Evolutionary conservation across 2,888 invertebrate genomes (phyloP), one percentile per base, ranked within the genome.

Genomic region (Drosophila nigricruria): DNA sequence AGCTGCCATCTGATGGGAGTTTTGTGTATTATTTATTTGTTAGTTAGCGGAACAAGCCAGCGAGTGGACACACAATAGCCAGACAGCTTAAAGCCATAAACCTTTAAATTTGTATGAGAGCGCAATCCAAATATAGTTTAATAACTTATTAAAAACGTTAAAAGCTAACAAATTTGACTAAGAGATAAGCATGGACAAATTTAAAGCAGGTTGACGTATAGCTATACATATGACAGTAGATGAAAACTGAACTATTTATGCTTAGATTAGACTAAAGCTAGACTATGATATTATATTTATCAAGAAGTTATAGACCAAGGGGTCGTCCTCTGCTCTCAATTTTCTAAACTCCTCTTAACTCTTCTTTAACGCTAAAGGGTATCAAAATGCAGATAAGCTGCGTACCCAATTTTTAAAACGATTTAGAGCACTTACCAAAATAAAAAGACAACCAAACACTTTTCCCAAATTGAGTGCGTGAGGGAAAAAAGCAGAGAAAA

Each of bases 391-490:
- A 81, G 84, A 86, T 85, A 85, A 82, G 82, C 77, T 42, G 57
- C 57, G 32, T 63, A 74, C 70, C 76, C 72, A 82, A 70, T 84
- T 82, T 87, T 84, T 66, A 70, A 81, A 87, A 75, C 73, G 76
- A 87, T 82, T 87, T 81, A 53, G 66, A 66, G 50, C 79, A 83
- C 67, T 83, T 81, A 52, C 64, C 73, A 65, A 59, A 65, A 81
- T 65, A 77, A 70, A 77, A 63, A 75, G 67, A 50, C 45, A 60
- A 18, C 49, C 25, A 61, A 64, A 79, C 67, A 71, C 73, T 72
- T 57, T 72, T 12, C 30, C 49, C 59, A 78, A 83, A 82, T 83
- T 78, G 80, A 83, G 76, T 78, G 80, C 75, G 72, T 57, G 66
- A 16, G 25, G 34, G n/a, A 6, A 25, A 16, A 20, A 18, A 10